Conservation (phyloP, 2,797 vertebrate genomes). For the Coendou prehensilis region DNA sequence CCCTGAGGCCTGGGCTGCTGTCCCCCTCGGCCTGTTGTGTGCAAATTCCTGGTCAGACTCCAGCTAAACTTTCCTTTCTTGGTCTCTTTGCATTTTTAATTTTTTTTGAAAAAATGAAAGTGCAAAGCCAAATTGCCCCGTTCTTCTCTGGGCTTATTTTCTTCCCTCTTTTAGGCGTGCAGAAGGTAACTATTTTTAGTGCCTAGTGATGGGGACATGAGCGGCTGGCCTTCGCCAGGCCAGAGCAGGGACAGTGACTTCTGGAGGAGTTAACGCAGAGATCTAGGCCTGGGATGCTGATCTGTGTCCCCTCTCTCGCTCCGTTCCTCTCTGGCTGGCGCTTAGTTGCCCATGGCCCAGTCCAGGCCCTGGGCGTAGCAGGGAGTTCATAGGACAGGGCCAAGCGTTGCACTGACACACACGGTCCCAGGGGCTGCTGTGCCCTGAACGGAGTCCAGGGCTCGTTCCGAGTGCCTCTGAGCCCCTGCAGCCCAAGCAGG, state of each 20-base stretch:
- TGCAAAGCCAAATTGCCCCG: background rate
- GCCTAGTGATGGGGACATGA: background rate
- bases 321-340: background rate
- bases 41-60: accelerated
- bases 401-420: accelerated
- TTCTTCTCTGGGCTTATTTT: constrained; percentile 20
- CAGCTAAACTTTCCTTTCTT: background rate
- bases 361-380: accelerated
- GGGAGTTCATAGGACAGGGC: background rate
- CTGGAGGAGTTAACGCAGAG: background rate
- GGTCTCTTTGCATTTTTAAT: background rate
- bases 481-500: background rate
- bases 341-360: accelerated
- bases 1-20: background rate
- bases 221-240: background rate
- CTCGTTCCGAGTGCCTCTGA: background rate
- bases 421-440: background rate
- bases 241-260: background rate
- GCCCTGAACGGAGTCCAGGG: background rate
- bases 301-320: background rate
- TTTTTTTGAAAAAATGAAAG: background rate
- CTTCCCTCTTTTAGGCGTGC: background rate
- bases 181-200: constrained; percentile 82
- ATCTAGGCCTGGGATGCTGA: background rate
- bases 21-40: accelerated